Evolutionary conservation across 1,140 invertebrate genomes (phyloP).

Genomic region (Riptortus pedestris): DNA sequence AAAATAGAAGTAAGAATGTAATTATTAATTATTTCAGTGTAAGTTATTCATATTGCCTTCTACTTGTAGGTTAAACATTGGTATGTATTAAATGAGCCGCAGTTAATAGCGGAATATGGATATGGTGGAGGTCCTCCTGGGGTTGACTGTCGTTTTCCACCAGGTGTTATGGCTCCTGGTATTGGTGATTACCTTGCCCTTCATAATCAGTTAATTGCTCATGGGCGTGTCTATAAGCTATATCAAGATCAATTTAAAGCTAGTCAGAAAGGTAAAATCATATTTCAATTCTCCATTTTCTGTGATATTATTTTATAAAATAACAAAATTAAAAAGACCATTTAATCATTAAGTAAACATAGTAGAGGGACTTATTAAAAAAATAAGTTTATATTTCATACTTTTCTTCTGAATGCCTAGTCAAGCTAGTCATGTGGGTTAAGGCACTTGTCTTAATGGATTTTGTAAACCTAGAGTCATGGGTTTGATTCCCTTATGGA

Average conservation of each 20-base stretch:
- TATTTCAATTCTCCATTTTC: neutral
- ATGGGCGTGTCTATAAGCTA: slow-evolving; percentile 38
- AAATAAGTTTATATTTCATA: too few relatives aligned
- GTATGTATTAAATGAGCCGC: slow-evolving; percentile 44
- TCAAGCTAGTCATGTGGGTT: too few relatives aligned
- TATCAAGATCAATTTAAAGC: slow-evolving; percentile 37
- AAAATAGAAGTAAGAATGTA: too few relatives aligned
- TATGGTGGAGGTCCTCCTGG: slow-evolving; percentile 35
- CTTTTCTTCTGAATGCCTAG: too few relatives aligned
- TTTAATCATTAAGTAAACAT: neutral
- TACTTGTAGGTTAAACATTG: slow-evolving; percentile 39
- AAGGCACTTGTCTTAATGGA: too few relatives aligned
- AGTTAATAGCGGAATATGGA: slow-evolving; percentile 35
- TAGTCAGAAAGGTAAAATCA: slow-evolving; percentile 36
- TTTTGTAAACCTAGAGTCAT: too few relatives aligned
- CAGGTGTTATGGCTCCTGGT: slow-evolving; percentile 31
- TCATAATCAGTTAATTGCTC: slow-evolving; percentile 38
- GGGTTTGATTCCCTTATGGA: too few relatives aligned
- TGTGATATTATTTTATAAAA: neutral
- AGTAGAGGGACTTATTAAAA: too few relatives aligned
- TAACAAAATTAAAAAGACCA: slow-evolving; percentile 10
- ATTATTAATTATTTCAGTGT: too few relatives aligned
- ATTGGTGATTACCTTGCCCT: slow-evolving; percentile 37
- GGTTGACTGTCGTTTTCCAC: slow-evolving; percentile 29
- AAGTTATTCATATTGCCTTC: too few relatives aligned